Conservation (phyloP, 1,140 invertebrate genomes). For the Adoxophyes honmai region DNA sequence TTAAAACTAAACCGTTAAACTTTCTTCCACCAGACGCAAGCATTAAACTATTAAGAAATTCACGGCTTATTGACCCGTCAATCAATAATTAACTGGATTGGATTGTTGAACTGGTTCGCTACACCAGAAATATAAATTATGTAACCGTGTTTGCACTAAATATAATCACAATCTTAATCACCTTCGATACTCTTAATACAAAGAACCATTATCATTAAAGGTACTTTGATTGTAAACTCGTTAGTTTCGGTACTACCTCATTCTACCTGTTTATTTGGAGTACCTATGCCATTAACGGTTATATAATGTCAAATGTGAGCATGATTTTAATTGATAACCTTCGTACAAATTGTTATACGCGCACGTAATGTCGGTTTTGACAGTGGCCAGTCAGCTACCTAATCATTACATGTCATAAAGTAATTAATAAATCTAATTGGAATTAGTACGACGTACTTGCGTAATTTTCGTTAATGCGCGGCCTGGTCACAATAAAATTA, state of each 20-base stretch:
- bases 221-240: neutral
- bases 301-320: neutral
- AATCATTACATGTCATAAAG: constrained; percentile 2
- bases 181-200: neutral
- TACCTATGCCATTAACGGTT: neutral
- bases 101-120: neutral
- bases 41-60: neutral
- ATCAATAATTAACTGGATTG: constrained; percentile 1
- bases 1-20: too few relatives aligned
- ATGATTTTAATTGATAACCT: constrained; percentile 10
- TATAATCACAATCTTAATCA: neutral
- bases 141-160: neutral
- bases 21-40: too few relatives aligned
- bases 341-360: neutral
- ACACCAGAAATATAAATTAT: neutral
- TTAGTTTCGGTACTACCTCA: neutral
- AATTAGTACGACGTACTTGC: constrained; percentile 6
- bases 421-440: constrained; percentile 6
- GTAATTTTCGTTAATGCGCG: neutral
- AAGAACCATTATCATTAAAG: neutral
- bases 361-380: constrained; percentile 3
- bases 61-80: neutral
- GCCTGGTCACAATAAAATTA: too few relatives aligned
- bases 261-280: neutral
- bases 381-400: neutral